Evolutionary conservation across 1,140 invertebrate genomes (phyloP).

Genomic region (Anastrepha obliqua): DNA sequence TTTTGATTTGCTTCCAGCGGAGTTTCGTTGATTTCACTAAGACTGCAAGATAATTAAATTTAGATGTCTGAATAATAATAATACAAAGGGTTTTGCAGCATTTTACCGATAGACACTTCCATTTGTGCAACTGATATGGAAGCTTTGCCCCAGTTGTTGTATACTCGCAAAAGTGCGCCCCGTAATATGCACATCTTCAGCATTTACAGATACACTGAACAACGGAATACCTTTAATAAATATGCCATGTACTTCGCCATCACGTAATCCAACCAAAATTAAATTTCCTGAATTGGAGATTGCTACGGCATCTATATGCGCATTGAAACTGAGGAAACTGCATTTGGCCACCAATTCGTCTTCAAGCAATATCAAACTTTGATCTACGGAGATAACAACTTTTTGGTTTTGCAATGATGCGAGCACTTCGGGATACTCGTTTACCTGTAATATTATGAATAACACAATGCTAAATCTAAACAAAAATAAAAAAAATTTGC

Average conservation of each 20-base stretch:
- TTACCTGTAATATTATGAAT: constrained; percentile 56
- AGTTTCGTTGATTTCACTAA: constrained; percentile 67
- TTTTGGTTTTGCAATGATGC: constrained; percentile 67
- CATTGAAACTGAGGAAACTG: constrained; percentile 64
- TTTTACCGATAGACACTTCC: constrained; percentile 69
- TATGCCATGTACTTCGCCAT: constrained; percentile 71
- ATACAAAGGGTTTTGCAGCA: background rate
- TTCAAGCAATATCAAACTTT: constrained; percentile 68
- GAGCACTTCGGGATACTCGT: constrained; percentile 62
- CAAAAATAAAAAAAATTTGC: too few species aligned
- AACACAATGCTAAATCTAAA: too few species aligned
- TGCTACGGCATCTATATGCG: constrained; percentile 66
- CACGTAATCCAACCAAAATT: constrained; percentile 68
- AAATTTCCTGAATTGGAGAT: constrained; percentile 68
- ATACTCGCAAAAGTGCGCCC: constrained; percentile 64
- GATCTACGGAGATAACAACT: constrained; percentile 70
- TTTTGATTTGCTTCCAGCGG: constrained; percentile 61
- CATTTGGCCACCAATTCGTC: constrained; percentile 70
- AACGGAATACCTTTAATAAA: constrained; percentile 67
- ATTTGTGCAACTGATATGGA: constrained; percentile 67
- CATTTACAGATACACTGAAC: constrained; percentile 62
- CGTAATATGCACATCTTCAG: constrained; percentile 64
- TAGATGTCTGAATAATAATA: background rate
- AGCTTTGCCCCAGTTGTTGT: constrained; percentile 63
- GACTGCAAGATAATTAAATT: constrained; percentile 54